phyloP scores from a whole-genome alignment of 2,797 vertebrate species.

The Margarornis squamiger region DNA sequence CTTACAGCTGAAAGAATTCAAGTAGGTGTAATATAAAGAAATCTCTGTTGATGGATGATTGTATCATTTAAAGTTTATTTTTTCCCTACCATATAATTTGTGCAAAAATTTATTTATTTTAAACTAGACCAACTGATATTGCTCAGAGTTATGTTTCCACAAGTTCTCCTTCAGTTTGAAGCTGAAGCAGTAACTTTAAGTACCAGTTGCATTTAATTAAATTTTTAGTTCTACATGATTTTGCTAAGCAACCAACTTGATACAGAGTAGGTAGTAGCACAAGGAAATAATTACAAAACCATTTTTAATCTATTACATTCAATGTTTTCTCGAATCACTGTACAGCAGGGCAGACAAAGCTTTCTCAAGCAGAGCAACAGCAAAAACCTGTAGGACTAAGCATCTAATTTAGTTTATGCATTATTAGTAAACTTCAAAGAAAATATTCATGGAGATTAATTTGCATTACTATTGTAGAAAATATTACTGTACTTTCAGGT shows the following conservation, averaged over 20 bases:
- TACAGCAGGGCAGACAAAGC: neutral
- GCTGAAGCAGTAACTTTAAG: neutral
- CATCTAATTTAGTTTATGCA: neutral
- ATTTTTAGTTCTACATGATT: neutral
- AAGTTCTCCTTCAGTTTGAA: neutral
- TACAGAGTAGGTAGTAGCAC: neutral
- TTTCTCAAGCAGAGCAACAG: neutral
- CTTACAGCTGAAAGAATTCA: neutral
- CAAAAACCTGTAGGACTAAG: neutral
- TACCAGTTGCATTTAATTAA: neutral
- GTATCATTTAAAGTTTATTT: neutral
- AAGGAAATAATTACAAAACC: neutral
- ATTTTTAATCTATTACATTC: neutral
- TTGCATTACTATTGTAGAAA: neutral
- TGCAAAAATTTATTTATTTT: neutral
- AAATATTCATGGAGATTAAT: neutral
- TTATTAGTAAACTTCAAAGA: neutral
- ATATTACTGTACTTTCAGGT: neutral
- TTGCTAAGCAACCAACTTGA: neutral
- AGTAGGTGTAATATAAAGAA: neutral
- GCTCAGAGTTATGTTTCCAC: neutral
- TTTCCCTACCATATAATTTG: neutral
- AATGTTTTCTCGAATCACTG: neutral
- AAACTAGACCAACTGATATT: neutral
- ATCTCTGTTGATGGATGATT: neutral